These are phyloP conservation scores for Eulemur albifrons DNA, from an alignment of 2,797 vertebrate species.

Conservation along the genomic window DNA sequence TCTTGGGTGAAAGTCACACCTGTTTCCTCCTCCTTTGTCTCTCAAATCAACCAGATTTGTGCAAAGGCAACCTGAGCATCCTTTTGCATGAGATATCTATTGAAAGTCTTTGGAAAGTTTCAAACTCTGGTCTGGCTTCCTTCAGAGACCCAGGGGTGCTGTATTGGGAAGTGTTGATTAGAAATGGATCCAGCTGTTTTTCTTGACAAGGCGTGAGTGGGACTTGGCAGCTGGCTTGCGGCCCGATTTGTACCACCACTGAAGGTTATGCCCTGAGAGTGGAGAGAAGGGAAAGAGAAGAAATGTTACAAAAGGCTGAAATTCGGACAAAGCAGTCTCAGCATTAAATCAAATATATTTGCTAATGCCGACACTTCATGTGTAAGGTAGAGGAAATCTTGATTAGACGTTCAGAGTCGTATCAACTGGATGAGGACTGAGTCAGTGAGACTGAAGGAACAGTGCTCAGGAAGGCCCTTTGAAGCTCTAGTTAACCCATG, in stretches of 20 bases:
- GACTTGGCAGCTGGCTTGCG: conserved; percentile 54
- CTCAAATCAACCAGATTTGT: conserved; percentile 20
- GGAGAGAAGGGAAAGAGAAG: conserved; percentile 47
- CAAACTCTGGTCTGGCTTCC: conserved; percentile 60
- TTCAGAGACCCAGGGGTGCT: conserved; percentile 41
- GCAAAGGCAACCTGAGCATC: conserved; percentile 14
- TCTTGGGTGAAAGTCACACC: conserved; percentile 31
- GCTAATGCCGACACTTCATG: not conserved
- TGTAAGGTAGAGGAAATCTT: not conserved
- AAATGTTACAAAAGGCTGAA: conserved; percentile 55
- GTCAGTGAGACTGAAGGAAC: not conserved
- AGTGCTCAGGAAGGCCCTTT: not conserved
- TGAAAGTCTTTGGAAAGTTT: conserved; percentile 64
- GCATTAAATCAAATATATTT: not conserved
- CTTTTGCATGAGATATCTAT: conserved; percentile 50
- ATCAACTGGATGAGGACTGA: not conserved
- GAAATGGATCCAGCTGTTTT: conserved; percentile 52
- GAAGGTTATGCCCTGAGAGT: conserved; percentile 77
- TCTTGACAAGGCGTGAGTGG: conserved; percentile 61
- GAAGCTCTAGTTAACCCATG: not conserved
- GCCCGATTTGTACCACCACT: conserved; percentile 66
- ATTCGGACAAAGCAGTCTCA: not conserved
- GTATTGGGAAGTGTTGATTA: conserved; percentile 30
- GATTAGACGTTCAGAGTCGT: not conserved
- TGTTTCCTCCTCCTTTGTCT: conserved; percentile 36